Evolutionary conservation across 1,140 invertebrate species (phyloP).

Genomic region (Drosophila sp.): DNA sequence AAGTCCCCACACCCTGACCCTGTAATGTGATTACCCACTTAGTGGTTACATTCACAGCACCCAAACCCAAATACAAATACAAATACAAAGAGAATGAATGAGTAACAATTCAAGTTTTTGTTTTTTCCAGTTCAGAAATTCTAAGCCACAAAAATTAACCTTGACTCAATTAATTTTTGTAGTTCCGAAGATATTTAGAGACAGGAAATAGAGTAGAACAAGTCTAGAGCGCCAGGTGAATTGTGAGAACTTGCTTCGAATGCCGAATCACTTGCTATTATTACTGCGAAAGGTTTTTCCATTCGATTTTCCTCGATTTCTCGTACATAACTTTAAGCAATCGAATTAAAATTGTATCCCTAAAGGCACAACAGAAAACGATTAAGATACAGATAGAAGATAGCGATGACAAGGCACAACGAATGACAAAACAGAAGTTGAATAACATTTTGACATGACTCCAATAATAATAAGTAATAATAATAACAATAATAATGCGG

Average conservation of each 20-base stretch:
- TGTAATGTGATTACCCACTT: not conserved
- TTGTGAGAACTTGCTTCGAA: not conserved
- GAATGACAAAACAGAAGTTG: conserved; percentile 46
- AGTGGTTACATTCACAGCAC: conserved; percentile 3
- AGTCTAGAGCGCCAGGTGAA: not conserved
- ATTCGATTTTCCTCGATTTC: no score
- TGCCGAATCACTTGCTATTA: not conserved
- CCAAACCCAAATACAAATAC: not conserved
- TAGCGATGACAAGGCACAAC: conserved; percentile 44
- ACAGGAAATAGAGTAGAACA: conserved; percentile 16
- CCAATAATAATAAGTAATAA: not conserved
- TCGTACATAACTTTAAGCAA: no score
- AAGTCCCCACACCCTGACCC: conserved; percentile 1
- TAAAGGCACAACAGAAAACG: not conserved
- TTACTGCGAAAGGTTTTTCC: no score
- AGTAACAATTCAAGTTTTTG: conserved; percentile 10
- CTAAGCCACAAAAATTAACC: conserved; percentile 10
- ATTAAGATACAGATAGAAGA: conserved; percentile 20
- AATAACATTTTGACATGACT: conserved; percentile 61
- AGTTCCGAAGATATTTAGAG: not conserved
- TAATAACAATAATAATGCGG: conserved; percentile 17
- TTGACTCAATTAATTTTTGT: conserved; percentile 38
- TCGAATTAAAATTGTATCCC: not conserved
- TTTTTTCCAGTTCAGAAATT: conserved; percentile 2
- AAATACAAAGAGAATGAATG: conserved; percentile 30